Evolutionary conservation across 1,140 invertebrate genomes (phyloP).

Genomic region (Drosophila quadrilineata): DNA sequence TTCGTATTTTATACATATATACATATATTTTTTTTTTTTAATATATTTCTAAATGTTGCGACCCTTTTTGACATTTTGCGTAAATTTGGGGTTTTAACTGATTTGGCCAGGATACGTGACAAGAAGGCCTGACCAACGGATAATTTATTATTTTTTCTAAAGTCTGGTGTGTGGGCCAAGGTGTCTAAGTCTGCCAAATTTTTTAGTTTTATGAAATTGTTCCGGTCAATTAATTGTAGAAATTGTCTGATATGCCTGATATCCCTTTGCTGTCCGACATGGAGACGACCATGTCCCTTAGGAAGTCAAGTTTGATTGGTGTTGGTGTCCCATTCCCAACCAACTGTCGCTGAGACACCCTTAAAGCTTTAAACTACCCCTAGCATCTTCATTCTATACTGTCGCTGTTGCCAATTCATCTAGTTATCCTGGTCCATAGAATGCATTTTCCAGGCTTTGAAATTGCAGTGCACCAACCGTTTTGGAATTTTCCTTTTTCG

Average conservation of each 20-base stretch:
- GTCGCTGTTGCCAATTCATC: constrained; percentile 56
- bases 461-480: constrained; percentile 69
- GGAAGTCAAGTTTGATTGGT: constrained; percentile 4
- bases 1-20: no score
- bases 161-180: no score
- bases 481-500: constrained; percentile 60
- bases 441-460: constrained; percentile 77
- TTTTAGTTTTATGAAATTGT: constrained; percentile 78
- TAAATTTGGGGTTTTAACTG: constrained; percentile 1
- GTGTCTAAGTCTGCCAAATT: no score
- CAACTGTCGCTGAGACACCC: background rate
- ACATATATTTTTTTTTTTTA: no score
- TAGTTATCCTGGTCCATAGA: constrained; percentile 30
- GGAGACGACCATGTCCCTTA: background rate
- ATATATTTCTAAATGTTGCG: constrained; percentile 29
- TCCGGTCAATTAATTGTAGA: constrained; percentile 74
- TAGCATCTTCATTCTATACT: constrained; percentile 20
- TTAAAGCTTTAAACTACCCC: constrained; percentile 61
- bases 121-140: constrained; percentile 34
- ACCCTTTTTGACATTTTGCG: constrained; percentile 58
- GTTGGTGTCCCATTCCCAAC: background rate
- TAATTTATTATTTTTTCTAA: constrained; percentile 71
- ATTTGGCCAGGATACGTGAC: constrained; percentile 54
- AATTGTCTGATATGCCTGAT: constrained; percentile 44
- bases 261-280: background rate